Conservation (phyloP, 2,113 vertebrate species). For the Perca fluviatilis region DNA sequence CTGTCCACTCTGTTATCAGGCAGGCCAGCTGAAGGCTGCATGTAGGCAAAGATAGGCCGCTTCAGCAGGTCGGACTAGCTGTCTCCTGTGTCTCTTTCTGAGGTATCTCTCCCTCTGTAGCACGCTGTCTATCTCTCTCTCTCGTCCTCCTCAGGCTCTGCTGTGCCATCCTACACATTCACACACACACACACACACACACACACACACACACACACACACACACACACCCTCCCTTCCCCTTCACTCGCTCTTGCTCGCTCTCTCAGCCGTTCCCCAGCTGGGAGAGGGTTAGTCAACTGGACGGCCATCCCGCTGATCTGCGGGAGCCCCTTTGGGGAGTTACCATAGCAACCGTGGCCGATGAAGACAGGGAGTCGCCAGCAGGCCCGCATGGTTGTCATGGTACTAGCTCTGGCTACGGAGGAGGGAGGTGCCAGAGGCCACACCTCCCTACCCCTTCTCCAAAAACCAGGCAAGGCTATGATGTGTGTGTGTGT, state of each 20-base stretch:
- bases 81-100: slow-evolving; percentile 68
- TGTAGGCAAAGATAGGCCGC: slow-evolving; percentile 49
- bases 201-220: slow-evolving; percentile 34
- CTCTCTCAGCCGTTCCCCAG: slow-evolving; percentile 78
- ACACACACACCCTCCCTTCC: slow-evolving; percentile 60
- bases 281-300: slow-evolving; percentile 84
- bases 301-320: slow-evolving; percentile 85
- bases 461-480: slow-evolving; percentile 72
- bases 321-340: slow-evolving; percentile 83
- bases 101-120: slow-evolving; percentile 41
- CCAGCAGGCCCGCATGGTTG: slow-evolving; percentile 85
- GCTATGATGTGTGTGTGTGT: slow-evolving; percentile 49
- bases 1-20: slow-evolving; percentile 19
- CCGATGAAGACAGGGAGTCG: slow-evolving; percentile 86
- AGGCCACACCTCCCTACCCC: slow-evolving; percentile 76
- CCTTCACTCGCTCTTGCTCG: slow-evolving; percentile 60
- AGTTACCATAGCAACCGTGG: slow-evolving; percentile 85
- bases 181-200: slow-evolving; percentile 46
- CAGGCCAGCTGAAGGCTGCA: slow-evolving; percentile 18
- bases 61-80: slow-evolving; percentile 65
- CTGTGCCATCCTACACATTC: slow-evolving; percentile 71
- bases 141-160: slow-evolving; percentile 57
- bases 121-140: slow-evolving; percentile 23
- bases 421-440: slow-evolving; percentile 79
- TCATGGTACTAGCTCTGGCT: slow-evolving; percentile 84